Evolutionary conservation across 2,888 invertebrate species (phyloP), one percentile per base, ranked within the genome.

Genomic region (Drosophila nigricruria): DNA sequence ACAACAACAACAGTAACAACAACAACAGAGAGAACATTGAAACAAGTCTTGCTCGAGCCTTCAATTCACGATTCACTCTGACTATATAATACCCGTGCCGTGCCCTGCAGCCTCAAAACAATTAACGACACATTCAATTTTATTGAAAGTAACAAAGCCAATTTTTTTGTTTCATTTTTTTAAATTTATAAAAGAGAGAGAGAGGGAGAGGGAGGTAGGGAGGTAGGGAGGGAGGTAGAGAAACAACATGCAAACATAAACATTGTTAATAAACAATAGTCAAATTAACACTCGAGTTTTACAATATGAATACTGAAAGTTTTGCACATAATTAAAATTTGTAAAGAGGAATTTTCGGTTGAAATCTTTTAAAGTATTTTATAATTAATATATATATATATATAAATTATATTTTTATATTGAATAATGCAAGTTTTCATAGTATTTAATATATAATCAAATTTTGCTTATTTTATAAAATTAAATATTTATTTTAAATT

Each of bases 81-180:
- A 77, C 77, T 73, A 25, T 34, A 6, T 60, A 38, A 77, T 77
- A 77, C 77, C 66, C 77, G 42, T 61, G 70, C 66, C 77, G 42
- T 61, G 70, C 73, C 77, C 73, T 53, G 66, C 27, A 70, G 77
- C 70, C 25, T 20, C 34, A 18, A 47, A 77, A 38, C 73, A 67
- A 77, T 77, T 70, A 70, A 70, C 63, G 73, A 65, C 73, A 77
- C 65, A 58, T 64, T 76, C 69, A 73, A 73, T 76, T 58, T 64
- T 36, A 61, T 47, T 38, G 47, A 62, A 56, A 52, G 18, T 23
- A 42, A 58, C 42, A 34, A 8, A 52, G 34, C 4, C 34, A 67
- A 34, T 59, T 32, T 64, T 32, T 64, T 50, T 18, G 20, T 12
- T 12, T 1, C 5, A 5, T 25, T 16, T 27, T n/a, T 27, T 34